Evolutionary conservation across 2,888 invertebrate species (phyloP).

Genomic region (Anthophora plumipes): DNA sequence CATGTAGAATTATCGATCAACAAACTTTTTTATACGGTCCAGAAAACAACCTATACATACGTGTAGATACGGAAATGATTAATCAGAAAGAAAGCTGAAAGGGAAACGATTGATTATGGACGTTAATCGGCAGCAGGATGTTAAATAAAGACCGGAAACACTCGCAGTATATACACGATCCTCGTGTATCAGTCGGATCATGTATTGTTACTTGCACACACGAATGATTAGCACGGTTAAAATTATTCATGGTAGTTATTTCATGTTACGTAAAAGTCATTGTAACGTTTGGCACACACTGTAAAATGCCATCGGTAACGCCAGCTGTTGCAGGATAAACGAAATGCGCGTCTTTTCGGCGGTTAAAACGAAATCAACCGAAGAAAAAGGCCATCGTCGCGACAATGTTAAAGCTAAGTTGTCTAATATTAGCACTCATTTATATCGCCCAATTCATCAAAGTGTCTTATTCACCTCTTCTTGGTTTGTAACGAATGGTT

Average conservation of each 20-base stretch:
- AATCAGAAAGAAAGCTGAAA: slow-evolving; percentile 15
- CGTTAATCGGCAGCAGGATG: slow-evolving; percentile 47
- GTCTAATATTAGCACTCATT: slow-evolving; percentile 52
- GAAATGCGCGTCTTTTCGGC: slow-evolving; percentile 6
- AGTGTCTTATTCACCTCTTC: slow-evolving; percentile 91
- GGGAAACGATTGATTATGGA: slow-evolving; percentile 6
- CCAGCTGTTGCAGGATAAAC: slow-evolving; percentile 11
- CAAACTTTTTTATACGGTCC: not conserved
- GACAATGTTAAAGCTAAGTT: slow-evolving; percentile 48
- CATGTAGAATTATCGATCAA: not conserved
- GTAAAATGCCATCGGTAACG: slow-evolving; percentile 16
- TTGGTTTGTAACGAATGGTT: slow-evolving; percentile 95
- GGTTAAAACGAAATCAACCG: slow-evolving; percentile 18
- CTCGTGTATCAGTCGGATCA: slow-evolving; percentile 16
- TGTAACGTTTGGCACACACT: not conserved
- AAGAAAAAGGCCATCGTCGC: slow-evolving; percentile 35
- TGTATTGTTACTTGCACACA: slow-evolving; percentile 67
- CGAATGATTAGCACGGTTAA: slow-evolving; percentile 61
- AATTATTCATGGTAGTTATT: slow-evolving; percentile 21
- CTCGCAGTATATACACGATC: not conserved
- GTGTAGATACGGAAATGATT: slow-evolving; percentile 4
- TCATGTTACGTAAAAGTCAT: slow-evolving; percentile 40
- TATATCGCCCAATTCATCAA: slow-evolving; percentile 51
- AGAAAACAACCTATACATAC: too few species aligned
- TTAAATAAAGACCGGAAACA: slow-evolving; percentile 42